phyloP scores from a whole-genome alignment of 2,888 invertebrate species.

The Hofmannophila pseudospretella region DNA sequence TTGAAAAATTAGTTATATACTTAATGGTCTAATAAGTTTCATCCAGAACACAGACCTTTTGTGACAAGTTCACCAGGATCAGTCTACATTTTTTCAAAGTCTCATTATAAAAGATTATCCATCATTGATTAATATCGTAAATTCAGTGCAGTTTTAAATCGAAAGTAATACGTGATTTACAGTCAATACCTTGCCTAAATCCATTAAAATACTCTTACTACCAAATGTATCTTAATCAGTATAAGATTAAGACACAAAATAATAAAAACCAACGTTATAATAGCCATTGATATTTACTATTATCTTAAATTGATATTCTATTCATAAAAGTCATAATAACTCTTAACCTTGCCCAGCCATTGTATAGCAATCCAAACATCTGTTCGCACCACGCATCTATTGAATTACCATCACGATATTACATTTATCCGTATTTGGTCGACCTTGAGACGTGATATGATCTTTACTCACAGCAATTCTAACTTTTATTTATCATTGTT shows the following conservation, averaged over 20 bases:
- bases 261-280: neutral
- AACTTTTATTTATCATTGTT: slow-evolving; percentile 1
- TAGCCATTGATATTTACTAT: neutral
- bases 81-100: no score
- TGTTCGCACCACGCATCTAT: slow-evolving; percentile 3
- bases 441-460: neutral
- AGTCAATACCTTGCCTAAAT: no score
- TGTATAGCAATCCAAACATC: neutral
- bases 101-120: no score
- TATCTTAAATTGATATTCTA: neutral
- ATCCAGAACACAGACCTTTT: no score
- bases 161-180: no score
- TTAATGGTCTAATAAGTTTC: no score
- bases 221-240: neutral
- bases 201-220: no score
- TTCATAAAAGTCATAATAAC: neutral
- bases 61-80: no score
- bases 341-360: neutral
- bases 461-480: neutral
- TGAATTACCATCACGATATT: slow-evolving; percentile 3
- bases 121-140: no score
- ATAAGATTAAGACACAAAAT: neutral
- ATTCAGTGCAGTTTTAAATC: no score
- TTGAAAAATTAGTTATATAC: no score
- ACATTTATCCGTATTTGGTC: neutral